A percentile compares a stretch with the other conserved stretches of the same genome.
Evolutionary conservation across 2,113 vertebrate genomes (phyloP).

Genomic region (Strix aluco): DNA sequence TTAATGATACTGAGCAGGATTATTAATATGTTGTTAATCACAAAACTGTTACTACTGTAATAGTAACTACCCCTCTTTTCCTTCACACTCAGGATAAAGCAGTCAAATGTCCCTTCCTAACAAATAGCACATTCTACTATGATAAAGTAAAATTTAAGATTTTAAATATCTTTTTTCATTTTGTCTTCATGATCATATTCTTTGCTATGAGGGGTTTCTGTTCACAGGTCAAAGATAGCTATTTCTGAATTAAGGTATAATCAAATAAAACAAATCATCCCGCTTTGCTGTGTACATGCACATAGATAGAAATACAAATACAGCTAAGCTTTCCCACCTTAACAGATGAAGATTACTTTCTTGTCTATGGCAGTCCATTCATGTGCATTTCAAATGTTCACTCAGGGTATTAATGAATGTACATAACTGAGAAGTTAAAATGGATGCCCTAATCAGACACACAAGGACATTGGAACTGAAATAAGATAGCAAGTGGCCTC

Average conservation of each 20-base stretch:
- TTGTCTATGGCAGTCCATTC: background rate
- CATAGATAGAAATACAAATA: background rate
- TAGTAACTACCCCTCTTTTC: background rate
- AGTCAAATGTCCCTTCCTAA: background rate
- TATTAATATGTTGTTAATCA: background rate
- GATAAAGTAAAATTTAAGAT: background rate
- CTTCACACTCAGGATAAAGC: background rate
- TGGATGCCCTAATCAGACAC: constrained; percentile 2
- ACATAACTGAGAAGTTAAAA: constrained; percentile 42
- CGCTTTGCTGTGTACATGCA: background rate
- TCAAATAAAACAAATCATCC: background rate
- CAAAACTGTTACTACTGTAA: background rate
- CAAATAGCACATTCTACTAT: background rate
- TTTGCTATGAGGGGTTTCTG: background rate
- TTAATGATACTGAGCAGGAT: background rate
- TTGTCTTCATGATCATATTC: background rate
- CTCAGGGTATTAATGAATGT: background rate
- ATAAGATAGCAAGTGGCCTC: constrained; percentile 37
- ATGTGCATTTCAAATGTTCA: background rate
- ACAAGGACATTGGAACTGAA: constrained; percentile 55
- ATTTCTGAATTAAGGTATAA: background rate
- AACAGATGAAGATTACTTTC: constrained; percentile 5
- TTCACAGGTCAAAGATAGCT: background rate
- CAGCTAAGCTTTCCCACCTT: background rate
- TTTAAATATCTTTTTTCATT: background rate